A percentile compares a stretch with the other conserved stretches of the same genome.
Conservation (phyloP, 92 coral and sea anemone species). For the Actinernus sp. region DNA sequence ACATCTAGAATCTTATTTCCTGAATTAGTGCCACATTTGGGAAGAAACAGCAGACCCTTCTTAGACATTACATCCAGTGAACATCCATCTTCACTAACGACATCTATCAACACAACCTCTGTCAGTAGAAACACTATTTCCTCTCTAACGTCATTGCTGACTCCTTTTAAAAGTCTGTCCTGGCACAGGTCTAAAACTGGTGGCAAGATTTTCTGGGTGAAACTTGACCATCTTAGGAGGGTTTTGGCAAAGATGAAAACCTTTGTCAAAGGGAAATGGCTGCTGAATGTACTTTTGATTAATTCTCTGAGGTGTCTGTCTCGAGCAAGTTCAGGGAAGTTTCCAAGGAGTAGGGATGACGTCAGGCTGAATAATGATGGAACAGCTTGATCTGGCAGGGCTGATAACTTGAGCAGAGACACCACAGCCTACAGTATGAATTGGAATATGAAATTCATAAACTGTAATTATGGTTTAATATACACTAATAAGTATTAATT, state of each 20-base stretch:
- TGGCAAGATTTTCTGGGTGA: conserved; percentile 62
- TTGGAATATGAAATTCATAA: too few species aligned
- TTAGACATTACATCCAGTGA: conserved; percentile 22
- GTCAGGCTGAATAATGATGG: conserved; percentile 48
- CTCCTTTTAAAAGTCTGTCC: conserved; percentile 19
- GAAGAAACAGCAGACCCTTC: conserved; percentile 66
- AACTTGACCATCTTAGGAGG: conserved; percentile 73
- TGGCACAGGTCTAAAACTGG: conserved; percentile 64
- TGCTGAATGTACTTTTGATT: conserved; percentile 36
- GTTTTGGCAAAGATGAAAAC: conserved; percentile 54
- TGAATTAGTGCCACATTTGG: conserved; percentile 67
- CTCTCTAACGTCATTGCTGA: conserved; percentile 24
- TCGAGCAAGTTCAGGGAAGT: conserved; percentile 54
- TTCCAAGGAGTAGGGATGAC: conserved; percentile 70
- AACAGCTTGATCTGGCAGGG: neutral
- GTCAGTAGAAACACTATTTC: conserved; percentile 68
- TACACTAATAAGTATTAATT: too few species aligned
- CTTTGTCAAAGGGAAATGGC: conserved; percentile 28
- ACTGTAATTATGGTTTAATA: too few species aligned
- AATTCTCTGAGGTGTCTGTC: conserved; percentile 51
- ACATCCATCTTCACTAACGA: conserved; percentile 36
- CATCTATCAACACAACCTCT: conserved; percentile 36
- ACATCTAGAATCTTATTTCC: conserved; percentile 51
- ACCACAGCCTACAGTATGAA: conserved; percentile 59
- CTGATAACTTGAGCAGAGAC: conserved; percentile 7